Evolutionary conservation across 2,797 vertebrate species (phyloP), one percentile per base, ranked within the genome.

Genomic region (Syngnathus acus): DNA sequence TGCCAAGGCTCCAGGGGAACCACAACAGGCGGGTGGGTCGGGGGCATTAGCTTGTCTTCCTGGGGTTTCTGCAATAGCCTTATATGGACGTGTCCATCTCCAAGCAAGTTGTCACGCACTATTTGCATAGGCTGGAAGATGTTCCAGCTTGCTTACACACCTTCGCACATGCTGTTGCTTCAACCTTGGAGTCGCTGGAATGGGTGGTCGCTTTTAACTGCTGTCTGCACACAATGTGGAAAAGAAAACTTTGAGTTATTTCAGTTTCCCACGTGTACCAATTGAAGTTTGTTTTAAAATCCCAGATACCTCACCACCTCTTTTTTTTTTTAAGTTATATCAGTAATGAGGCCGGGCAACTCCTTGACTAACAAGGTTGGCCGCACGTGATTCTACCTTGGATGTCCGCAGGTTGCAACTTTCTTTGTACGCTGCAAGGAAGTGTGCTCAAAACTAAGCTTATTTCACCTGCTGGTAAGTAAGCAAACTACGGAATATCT

Each of bases 11-110:
- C 47, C 65, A 66, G 66, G 53, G 65, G 80, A 75, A 77, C 77
- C 65, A 68, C 64, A 55, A 70, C 70, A 73, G 67, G 32, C 32
- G 32, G 32, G 32, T 32, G 32, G 32, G 68, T 32, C 14, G 38
- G 2, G 74, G 73, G 66, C 73, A 45, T 66, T 61, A 75, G 72
- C 71, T 68, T 61, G 80, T 86, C 82, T 87, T 87, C 84, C 85
- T 77, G 62, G 60, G 80, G 77, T 75, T 70, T 80, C 69, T 84
- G 68, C 77, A 70, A 74, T 69, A 77, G 82, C 87, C 87, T 86
- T 87, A 82, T 62, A 74, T 64, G 77, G 84, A 83, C 71, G 69
- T 68, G 47, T 68, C 76, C 66, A 69, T 57, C 62, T 26, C 47
- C 67, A 61, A 67, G 21, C 11, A 73, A 47, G 23, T 11, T 45